Evolutionary conservation across 2,113 vertebrate genomes (phyloP).

Genomic region (Aegithalos caudatus): DNA sequence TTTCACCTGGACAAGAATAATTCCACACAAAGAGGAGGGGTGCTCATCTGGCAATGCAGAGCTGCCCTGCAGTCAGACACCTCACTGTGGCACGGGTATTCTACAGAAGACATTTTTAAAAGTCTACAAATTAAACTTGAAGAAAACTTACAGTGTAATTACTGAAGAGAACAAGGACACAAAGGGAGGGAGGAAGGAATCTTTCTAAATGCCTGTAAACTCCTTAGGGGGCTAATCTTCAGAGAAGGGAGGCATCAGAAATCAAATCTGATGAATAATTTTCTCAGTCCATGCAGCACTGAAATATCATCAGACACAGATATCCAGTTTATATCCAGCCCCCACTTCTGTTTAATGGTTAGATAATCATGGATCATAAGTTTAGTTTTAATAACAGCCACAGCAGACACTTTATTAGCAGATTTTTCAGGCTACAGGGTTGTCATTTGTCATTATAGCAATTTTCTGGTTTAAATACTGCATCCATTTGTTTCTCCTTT

Average conservation of each 20-base stretch:
- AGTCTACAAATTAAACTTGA: background rate
- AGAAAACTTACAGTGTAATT: background rate
- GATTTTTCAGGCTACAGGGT: constrained; percentile 46
- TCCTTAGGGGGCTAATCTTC: constrained; percentile 34
- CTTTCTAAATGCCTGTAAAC: background rate
- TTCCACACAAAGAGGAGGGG: background rate
- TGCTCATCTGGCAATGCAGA: background rate
- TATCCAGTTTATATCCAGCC: constrained; percentile 22
- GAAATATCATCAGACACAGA: constrained; percentile 42
- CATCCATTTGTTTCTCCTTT: constrained; percentile 28
- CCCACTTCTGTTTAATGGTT: constrained; percentile 59
- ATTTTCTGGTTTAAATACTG: constrained; percentile 70
- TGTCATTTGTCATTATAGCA: constrained; percentile 63
- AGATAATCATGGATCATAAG: constrained; percentile 67
- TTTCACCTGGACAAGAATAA: background rate
- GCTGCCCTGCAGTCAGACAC: background rate
- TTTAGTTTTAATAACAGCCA: constrained; percentile 67
- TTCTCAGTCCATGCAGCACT: constrained; percentile 8
- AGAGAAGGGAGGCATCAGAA: constrained; percentile 44
- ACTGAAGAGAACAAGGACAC: background rate
- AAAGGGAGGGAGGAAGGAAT: background rate
- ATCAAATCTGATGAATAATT: constrained; percentile 60
- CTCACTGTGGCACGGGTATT: background rate
- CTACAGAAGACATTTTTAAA: background rate
- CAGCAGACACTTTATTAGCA: constrained; percentile 66